Evolutionary conservation across 2,888 invertebrate genomes (phyloP).

Genomic region (Luperina nickerlii): DNA sequence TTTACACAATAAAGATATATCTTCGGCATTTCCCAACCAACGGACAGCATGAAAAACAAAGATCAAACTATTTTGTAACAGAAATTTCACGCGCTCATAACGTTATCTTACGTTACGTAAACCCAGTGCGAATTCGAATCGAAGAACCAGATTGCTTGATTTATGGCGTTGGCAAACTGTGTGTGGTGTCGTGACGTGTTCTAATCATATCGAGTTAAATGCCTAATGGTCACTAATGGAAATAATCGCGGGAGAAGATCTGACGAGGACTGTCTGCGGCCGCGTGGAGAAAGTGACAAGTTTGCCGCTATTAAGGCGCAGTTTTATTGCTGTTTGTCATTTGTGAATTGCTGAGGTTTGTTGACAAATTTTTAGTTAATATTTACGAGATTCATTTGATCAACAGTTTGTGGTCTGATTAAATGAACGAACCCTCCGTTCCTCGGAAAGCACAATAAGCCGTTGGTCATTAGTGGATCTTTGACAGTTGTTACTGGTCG

Average conservation of each 20-base stretch:
- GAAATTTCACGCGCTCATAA: conserved; percentile 71
- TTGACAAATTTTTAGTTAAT: neutral
- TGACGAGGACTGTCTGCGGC: conserved; percentile 81
- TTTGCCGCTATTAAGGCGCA: conserved; percentile 78
- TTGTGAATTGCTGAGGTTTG: conserved; percentile 4
- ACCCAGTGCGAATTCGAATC: conserved; percentile 73
- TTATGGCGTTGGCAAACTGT: conserved; percentile 82
- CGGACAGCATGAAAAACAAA: conserved; percentile 67
- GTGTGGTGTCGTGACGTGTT: conserved; percentile 82
- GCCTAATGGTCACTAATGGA: conserved; percentile 89
- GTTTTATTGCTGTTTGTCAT: conserved; percentile 51
- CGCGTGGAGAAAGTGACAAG: conserved; percentile 85
- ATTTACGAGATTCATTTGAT: neutral
- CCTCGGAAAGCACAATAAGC: neutral
- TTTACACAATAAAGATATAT: conserved; percentile 57
- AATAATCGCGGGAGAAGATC: conserved; percentile 87
- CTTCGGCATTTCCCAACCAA: conserved; percentile 54
- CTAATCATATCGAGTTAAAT: conserved; percentile 89
- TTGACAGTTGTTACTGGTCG: neutral
- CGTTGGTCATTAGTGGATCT: neutral
- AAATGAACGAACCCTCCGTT: neutral
- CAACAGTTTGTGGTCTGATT: neutral
- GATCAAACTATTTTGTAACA: conserved; percentile 68
- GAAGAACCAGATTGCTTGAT: conserved; percentile 80
- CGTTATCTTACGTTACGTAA: conserved; percentile 74